phyloP scores from a whole-genome alignment of 2,888 invertebrate species.

The Eupithecia exiguata region DNA sequence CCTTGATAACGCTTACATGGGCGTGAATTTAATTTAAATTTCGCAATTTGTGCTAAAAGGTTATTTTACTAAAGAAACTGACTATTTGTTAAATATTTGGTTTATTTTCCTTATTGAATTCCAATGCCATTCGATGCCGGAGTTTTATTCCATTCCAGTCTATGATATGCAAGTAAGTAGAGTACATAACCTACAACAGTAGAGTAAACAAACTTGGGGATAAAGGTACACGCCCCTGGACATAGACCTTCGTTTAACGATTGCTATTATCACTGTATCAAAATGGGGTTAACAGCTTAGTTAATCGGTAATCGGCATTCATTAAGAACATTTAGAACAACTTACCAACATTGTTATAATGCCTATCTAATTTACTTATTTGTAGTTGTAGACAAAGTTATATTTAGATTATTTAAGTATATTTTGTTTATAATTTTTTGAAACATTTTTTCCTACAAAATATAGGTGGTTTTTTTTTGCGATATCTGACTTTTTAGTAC shows the following conservation, averaged over 20 bases:
- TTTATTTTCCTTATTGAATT: neutral
- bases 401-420: too few species aligned
- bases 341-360: neutral
- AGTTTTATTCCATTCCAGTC: neutral
- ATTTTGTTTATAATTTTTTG: too few species aligned
- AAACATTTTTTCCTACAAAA: too few species aligned
- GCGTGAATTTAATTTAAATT: conserved; percentile 33
- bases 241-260: neutral
- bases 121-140: neutral
- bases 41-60: conserved; percentile 3
- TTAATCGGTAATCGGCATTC: neutral
- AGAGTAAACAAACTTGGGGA: neutral
- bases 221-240: neutral
- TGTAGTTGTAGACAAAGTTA: neutral
- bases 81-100: neutral
- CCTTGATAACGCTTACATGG: conserved; percentile 36
- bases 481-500: too few species aligned
- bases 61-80: neutral
- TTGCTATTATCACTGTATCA: neutral
- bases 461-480: too few species aligned
- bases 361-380: too few species aligned
- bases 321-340: neutral
- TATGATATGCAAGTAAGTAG: neutral
- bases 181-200: neutral
- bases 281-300: neutral